phyloP scores from a whole-genome alignment of 2,888 invertebrate genomes.

The Brachyptera risi region DNA sequence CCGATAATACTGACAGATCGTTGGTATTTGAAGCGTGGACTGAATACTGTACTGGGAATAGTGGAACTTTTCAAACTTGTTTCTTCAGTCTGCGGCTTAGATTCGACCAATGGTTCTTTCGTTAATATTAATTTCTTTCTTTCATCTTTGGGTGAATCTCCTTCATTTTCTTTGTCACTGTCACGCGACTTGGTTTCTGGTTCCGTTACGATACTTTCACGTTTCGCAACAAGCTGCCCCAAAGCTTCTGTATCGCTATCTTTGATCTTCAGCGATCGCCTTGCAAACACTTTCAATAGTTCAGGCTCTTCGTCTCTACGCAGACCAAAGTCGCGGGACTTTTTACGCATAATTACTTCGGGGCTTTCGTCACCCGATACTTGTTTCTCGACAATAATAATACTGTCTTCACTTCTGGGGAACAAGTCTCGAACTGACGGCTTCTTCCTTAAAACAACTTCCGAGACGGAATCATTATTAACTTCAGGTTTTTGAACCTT shows the following conservation, averaged over 20 bases:
- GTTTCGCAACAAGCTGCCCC: constrained; percentile 53
- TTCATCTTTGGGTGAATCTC: constrained; percentile 50
- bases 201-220: constrained; percentile 48
- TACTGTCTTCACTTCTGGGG: not conserved
- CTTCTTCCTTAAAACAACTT: not conserved
- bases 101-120: constrained; percentile 29
- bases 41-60: not conserved
- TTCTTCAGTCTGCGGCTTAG: constrained; percentile 24
- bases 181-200: constrained; percentile 58
- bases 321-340: constrained; percentile 44
- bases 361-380: constrained; percentile 7
- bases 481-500: too few species aligned
- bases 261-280: constrained; percentile 75
- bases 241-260: constrained; percentile 60
- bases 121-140: constrained; percentile 37
- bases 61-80: not conserved
- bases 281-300: constrained; percentile 75
- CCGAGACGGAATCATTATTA: not conserved
- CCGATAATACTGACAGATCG: not conserved
- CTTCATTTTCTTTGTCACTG: constrained; percentile 69
- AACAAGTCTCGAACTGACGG: not conserved
- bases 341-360: constrained; percentile 54
- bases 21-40: not conserved
- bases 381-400: not conserved
- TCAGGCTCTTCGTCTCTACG: constrained; percentile 70